Percentiles rank a stretch among this genome's conserved stretches.
These are phyloP conservation scores for Nylanderia fulva DNA, from an alignment of 1,140 invertebrate species.

Conservation along the genomic window DNA sequence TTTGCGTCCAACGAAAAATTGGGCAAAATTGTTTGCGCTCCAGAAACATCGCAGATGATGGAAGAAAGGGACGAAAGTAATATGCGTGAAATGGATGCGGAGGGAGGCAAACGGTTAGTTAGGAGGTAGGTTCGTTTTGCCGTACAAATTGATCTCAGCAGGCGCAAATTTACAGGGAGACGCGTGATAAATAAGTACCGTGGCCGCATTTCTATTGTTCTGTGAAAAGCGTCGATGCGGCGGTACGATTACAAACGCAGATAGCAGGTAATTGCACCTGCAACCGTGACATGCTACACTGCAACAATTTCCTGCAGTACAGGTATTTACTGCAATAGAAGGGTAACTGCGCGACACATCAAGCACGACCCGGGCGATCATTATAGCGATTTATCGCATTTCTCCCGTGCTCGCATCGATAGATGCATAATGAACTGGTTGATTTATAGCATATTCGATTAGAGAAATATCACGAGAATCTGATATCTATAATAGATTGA, in stretches of 20 bases:
- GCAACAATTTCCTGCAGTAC: conserved; percentile 70
- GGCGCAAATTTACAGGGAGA: conserved; percentile 64
- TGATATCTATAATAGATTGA: conserved; percentile 22
- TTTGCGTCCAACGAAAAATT: conserved; percentile 32
- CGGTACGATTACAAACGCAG: conserved; percentile 67
- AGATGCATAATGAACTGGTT: conserved; percentile 8
- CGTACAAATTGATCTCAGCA: conserved; percentile 73
- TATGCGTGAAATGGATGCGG: conserved; percentile 65
- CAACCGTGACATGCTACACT: conserved; percentile 71
- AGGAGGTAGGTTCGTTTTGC: conserved; percentile 60
- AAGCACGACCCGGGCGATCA: conserved; percentile 41
- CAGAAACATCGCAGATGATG: conserved; percentile 22
- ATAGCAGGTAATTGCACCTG: conserved; percentile 68
- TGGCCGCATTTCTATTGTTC: conserved; percentile 71
- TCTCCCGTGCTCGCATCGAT: conserved; percentile 5
- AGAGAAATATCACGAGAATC: conserved; percentile 20
- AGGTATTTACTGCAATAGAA: conserved; percentile 58
- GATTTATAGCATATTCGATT: conserved; percentile 23
- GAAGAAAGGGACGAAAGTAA: conserved; percentile 49
- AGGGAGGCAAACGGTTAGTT: conserved; percentile 46
- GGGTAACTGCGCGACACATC: conserved; percentile 48
- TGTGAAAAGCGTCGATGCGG: conserved; percentile 65
- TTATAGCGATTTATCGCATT: conserved; percentile 59
- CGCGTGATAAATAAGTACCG: conserved; percentile 72
- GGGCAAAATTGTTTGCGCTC: conserved; percentile 33